phyloP scores from a whole-genome alignment of 2,888 invertebrate genomes.

The Melanchra persicariae region DNA sequence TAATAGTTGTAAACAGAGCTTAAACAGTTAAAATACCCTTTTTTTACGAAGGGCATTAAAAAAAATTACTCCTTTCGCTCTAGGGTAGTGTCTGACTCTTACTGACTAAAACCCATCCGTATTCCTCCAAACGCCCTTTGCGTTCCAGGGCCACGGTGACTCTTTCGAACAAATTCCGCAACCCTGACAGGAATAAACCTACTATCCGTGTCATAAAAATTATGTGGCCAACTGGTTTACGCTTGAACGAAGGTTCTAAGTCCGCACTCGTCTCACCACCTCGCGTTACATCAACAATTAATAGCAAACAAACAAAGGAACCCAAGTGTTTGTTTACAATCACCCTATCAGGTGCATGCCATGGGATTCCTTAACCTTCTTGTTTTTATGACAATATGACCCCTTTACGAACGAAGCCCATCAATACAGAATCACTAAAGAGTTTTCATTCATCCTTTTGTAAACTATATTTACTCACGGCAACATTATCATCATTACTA shows the following conservation, averaged over 20 bases:
- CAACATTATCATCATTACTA: constrained; percentile 46
- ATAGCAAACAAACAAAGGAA: constrained; percentile 51
- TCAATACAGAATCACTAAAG: constrained; percentile 55
- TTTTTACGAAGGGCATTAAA: too few species aligned
- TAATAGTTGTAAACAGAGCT: too few species aligned
- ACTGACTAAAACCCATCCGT: too few species aligned
- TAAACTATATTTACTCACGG: constrained; percentile 63
- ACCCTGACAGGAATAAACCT: too few species aligned
- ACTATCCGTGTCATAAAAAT: too few species aligned
- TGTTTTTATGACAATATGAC: constrained; percentile 26
- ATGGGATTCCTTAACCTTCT: constrained; percentile 44
- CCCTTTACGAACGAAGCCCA: constrained; percentile 27
- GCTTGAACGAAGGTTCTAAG: not conserved
- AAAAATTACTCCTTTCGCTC: too few species aligned
- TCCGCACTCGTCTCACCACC: constrained; percentile 14
- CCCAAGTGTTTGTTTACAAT: constrained; percentile 45
- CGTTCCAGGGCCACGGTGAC: too few species aligned
- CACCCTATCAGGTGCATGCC: constrained; percentile 27
- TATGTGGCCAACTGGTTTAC: too few species aligned
- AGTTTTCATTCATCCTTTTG: constrained; percentile 56
- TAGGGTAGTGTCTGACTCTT: too few species aligned
- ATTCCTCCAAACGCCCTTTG: too few species aligned
- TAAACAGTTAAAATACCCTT: too few species aligned
- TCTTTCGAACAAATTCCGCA: too few species aligned
- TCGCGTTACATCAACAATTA: constrained; percentile 48